Conservation (phyloP, 2,888 invertebrate species). For the Ophion obscuratus region DNA sequence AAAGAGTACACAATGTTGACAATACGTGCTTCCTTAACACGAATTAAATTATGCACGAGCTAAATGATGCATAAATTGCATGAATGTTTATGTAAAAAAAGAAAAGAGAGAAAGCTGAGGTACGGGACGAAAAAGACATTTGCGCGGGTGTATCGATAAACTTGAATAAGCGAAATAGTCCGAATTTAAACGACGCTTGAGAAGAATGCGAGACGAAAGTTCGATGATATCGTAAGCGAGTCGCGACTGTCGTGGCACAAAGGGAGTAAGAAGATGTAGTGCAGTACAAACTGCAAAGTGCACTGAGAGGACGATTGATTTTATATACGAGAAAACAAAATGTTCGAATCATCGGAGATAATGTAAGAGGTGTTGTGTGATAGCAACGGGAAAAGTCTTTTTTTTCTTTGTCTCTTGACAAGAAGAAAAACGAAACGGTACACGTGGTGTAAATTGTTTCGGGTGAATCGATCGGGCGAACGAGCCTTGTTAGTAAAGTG, state of each 20-base stretch:
- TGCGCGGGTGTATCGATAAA: conserved; percentile 60
- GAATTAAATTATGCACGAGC: conserved; percentile 70
- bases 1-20: conserved; percentile 69
- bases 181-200: conserved; percentile 55
- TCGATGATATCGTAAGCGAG: conserved; percentile 52
- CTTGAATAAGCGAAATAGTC: conserved; percentile 53
- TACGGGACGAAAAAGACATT: conserved; percentile 24
- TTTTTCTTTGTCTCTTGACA: conserved; percentile 10
- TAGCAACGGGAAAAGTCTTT: conserved; percentile 52
- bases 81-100: conserved; percentile 64
- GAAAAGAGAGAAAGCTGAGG: neutral
- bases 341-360: conserved; percentile 57
- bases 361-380: conserved; percentile 53
- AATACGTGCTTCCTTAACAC: conserved; percentile 78
- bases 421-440: conserved; percentile 22
- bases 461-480: conserved; percentile 36
- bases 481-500: conserved; percentile 61
- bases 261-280: conserved; percentile 45
- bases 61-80: conserved; percentile 58
- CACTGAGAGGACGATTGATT: conserved; percentile 51
- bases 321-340: conserved; percentile 59
- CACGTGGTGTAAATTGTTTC: conserved; percentile 56
- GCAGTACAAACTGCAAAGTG: conserved; percentile 4
- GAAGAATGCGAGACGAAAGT: conserved; percentile 24
- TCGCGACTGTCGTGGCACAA: conserved; percentile 64